Percentiles rank a stretch among this genome's conserved stretches.
phyloP scores from a whole-genome alignment of 2,888 invertebrate genomes.

The Danaus chrysippus region DNA sequence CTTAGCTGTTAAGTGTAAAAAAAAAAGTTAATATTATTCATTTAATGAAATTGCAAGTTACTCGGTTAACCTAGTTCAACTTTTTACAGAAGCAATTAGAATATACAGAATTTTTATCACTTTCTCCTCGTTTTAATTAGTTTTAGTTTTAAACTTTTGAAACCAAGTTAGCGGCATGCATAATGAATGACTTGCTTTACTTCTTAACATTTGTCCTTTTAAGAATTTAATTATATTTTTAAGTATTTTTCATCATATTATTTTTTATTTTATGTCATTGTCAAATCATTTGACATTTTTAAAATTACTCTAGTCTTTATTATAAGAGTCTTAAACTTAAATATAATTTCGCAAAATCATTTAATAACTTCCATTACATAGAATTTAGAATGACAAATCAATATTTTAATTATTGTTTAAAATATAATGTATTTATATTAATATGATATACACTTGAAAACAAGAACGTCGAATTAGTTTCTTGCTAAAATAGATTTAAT shows the following conservation, averaged over 20 bases:
- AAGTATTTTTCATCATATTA: no score
- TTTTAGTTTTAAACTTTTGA: slow-evolving; percentile 7
- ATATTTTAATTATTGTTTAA: no score
- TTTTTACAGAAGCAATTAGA: slow-evolving; percentile 5
- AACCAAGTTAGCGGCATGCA: slow-evolving; percentile 13
- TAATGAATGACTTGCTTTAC: slow-evolving; percentile 7
- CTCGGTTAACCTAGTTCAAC: slow-evolving; percentile 4
- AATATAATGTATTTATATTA: no score
- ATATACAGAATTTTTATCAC: slow-evolving; percentile 6
- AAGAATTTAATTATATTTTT: background rate
- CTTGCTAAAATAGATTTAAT: no score
- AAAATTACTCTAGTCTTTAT: no score
- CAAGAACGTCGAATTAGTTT: no score
- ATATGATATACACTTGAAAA: no score
- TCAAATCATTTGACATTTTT: no score
- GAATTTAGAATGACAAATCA: no score
- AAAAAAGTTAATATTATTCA: background rate
- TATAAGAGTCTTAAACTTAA: no score
- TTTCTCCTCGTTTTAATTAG: slow-evolving; percentile 5
- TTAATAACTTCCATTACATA: no score
- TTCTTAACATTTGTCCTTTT: background rate
- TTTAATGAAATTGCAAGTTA: background rate
- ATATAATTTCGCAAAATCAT: no score
- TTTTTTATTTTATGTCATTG: background rate
- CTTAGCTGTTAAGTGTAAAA: background rate